Conservation (phyloP, 2,113 vertebrate species). For the Girardinichthys multiradiatus region DNA sequence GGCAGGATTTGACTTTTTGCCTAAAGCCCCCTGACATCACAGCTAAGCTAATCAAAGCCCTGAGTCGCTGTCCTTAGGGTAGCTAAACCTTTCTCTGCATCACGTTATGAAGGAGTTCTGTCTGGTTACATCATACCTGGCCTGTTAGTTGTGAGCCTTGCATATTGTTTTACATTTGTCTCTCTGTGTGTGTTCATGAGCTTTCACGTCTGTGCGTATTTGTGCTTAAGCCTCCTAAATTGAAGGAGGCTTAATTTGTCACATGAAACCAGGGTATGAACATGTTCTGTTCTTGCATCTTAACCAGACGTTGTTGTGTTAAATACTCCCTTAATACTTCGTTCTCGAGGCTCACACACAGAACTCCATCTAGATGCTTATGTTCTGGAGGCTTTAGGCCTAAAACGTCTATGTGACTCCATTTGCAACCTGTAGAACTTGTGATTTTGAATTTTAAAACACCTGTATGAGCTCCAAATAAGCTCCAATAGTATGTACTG, state of each 20-base stretch:
- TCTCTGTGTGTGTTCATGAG: not conserved
- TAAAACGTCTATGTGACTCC: slow-evolving; percentile 11
- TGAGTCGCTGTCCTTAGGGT: slow-evolving; percentile 32
- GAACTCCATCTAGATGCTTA: slow-evolving; percentile 18
- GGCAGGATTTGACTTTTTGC: slow-evolving; percentile 25
- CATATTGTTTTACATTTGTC: slow-evolving; percentile 6
- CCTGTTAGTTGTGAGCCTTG: slow-evolving; percentile 37
- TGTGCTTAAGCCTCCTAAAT: slow-evolving; percentile 51
- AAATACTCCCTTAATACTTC: slow-evolving; percentile 8
- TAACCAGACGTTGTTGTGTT: not conserved
- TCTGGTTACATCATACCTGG: slow-evolving; percentile 44
- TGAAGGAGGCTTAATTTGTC: slow-evolving; percentile 32
- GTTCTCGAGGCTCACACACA: not conserved
- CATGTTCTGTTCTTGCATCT: slow-evolving; percentile 8
- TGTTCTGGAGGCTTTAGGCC: slow-evolving; percentile 10
- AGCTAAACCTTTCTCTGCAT: slow-evolving; percentile 35
- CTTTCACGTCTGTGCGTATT: not conserved
- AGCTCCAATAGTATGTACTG: too few species aligned
- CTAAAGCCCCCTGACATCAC: slow-evolving; percentile 40
- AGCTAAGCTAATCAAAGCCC: slow-evolving; percentile 59
- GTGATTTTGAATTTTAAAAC: not conserved
- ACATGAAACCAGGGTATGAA: slow-evolving; percentile 18
- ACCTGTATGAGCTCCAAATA: too few species aligned
- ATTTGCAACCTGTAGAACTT: not conserved
- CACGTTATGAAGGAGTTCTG: slow-evolving; percentile 28